These are phyloP conservation scores for Vireo griseus DNA, from an alignment of 2,797 vertebrate species.

Conservation along the genomic window DNA sequence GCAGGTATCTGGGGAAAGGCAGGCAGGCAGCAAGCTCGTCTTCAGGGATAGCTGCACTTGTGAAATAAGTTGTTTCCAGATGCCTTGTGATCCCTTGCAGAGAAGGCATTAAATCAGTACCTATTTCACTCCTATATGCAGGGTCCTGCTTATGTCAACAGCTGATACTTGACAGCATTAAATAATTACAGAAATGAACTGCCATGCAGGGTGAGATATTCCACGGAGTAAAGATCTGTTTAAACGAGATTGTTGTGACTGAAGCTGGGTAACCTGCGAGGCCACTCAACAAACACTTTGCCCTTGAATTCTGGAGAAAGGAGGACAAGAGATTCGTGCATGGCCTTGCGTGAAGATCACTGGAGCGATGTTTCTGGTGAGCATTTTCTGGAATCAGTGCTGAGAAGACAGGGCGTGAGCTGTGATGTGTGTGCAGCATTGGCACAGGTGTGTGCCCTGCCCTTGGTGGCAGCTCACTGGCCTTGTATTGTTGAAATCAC, in stretches of 20 bases:
- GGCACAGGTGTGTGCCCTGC: neutral
- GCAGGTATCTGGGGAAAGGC: neutral
- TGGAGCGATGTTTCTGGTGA: neutral
- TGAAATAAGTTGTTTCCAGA: neutral
- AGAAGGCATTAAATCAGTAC: neutral
- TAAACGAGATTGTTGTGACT: neutral
- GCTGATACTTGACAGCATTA: neutral
- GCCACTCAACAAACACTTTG: neutral
- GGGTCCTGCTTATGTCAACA: neutral
- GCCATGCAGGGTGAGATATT: neutral
- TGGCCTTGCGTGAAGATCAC: neutral
- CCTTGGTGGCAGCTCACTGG: neutral
- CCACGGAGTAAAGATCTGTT: neutral
- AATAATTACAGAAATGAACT: neutral
- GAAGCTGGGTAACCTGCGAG: neutral
- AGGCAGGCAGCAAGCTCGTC: neutral
- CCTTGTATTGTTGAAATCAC: neutral
- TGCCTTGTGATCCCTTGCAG: neutral
- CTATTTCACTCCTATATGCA: neutral
- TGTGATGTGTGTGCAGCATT: accelerated
- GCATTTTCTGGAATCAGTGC: neutral
- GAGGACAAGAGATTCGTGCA: neutral
- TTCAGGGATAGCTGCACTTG: neutral
- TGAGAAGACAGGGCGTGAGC: neutral
- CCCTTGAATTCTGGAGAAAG: neutral